Base-by-base conservation (phyloP, 2,797 vertebrate genomes). In the Trematomus bernacchii region DNA sequence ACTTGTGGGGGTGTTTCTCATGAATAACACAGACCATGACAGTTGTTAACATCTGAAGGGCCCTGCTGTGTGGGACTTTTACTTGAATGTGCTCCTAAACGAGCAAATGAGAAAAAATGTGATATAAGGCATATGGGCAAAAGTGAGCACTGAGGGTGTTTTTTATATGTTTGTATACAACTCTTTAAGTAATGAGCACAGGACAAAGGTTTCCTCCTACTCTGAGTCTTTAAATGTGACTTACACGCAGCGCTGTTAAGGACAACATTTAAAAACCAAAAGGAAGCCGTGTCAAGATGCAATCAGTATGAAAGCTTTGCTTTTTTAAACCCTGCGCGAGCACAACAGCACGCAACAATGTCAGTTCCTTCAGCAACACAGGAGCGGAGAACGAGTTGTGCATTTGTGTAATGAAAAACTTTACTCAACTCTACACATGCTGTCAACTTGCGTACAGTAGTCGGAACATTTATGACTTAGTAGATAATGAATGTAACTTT, bases 1-100 rank as follows among this genome's bases (percentile, higher is more conserved):
- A 76, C 59, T 52, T 33, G 70, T 70, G 33, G 40, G 58, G 61
- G 33, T 33, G 30, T 6, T 33, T 33, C 70, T 81, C 77, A 85
- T 82, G 76, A 86, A 84, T 77, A 84, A 82, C 60, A 64, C 53
- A 87, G 73, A 78, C 71, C 64, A 82, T 21, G 48, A 55, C 54
- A 46, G 68, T 58, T 64, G 50, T 67, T 76, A 65, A 62, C 65
- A 69, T 73, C 48, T 65, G 19, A 40, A 21, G 27, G 55, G 50
- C 43, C 66, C 55, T 66, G 48, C 50, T 33, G 44, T 43, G 44
- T 3, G 3, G 75, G 67, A 44, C 19, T 55, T 62, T 61, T 30
- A 48, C 50, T 60, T 42, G 27, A 16, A 76, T 79, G 66, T 76
- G 40, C 54, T 55, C 23, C n/a, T 16, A n/a, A 74, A 55, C 0